phyloP scores from a whole-genome alignment of 2,888 invertebrate genomes.

The Lasioglossum zephyrum region DNA sequence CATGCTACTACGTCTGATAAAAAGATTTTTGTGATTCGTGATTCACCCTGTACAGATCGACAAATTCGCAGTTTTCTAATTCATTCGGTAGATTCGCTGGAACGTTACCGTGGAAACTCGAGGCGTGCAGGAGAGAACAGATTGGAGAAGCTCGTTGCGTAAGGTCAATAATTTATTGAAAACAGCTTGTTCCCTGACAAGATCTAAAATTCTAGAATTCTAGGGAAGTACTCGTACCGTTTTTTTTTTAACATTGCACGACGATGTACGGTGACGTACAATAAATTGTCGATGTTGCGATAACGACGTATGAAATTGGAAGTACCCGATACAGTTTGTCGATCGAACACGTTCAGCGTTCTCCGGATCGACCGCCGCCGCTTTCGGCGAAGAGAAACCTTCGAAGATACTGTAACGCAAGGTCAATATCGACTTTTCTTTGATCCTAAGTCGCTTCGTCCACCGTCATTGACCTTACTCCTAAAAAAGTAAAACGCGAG shows the following conservation, averaged over 20 bases:
- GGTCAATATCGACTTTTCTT: neutral
- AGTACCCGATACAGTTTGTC: conserved; percentile 1
- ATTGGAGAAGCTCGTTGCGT: neutral
- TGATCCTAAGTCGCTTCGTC: neutral
- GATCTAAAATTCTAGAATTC: conserved; percentile 53
- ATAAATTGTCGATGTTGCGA: conserved; percentile 9
- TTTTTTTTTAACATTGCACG: conserved; percentile 1
- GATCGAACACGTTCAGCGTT: neutral
- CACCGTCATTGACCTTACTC: neutral
- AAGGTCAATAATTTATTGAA: conserved; percentile 71
- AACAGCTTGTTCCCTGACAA: conserved; percentile 60
- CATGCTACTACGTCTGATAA: no score
- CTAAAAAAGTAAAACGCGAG: neutral
- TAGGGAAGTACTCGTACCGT: conserved; percentile 38
- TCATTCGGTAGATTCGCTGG: no score
- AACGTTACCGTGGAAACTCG: neutral
- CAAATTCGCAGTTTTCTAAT: no score
- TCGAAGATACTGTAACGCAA: neutral
- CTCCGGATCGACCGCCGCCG: neutral
- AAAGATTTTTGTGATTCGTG: no score
- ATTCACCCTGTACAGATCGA: no score
- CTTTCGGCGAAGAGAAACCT: neutral
- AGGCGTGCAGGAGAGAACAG: neutral
- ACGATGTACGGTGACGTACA: neutral
- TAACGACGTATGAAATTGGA: neutral